Base-by-base conservation (phyloP, 2,113 vertebrate species). In the Chaetura pelagica region DNA sequence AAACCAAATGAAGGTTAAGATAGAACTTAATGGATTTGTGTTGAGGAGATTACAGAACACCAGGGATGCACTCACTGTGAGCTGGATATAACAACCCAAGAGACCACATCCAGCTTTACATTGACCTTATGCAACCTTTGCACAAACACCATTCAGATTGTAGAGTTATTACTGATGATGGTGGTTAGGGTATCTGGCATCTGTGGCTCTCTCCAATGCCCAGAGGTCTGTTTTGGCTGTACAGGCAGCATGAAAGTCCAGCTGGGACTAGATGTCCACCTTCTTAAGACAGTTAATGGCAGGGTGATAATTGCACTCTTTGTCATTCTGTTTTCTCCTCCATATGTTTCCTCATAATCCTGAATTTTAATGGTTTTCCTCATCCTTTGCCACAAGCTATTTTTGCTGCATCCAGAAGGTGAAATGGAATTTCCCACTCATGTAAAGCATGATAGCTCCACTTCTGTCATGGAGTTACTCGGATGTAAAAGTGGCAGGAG, bases 131-230 rank as follows among this genome's bases (percentile, higher is more conserved):
- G 23, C 76, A 73, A 54, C 30, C 18, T 92, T 66, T 44, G 4
- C 11, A 15, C n/a, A 95, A 94, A 74, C 12, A 32, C 10, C 22
- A 11, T 22, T 80, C 42, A 10, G 15, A 21, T 4, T 42, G 42
- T 8, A 71, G 51, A 61, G 20, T 20, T 23, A 15, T 30, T 6
- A 27, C 8, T 1, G 2, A n/a, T 5, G 34, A 48, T 0, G 0
- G 12, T 15, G 17, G 6, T 12, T 12, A 51, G 40, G 11, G 32
- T 18, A 9, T 30, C 38, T 3, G 22, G 29, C 1, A 1, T 32
- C 12, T 68, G 49, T 6, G 7, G 35, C 10, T 54, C 17, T 30
- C 38, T 55, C 8, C 4, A 0, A 7, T 17, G 34, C 30, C 10
- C 17, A 32, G 16, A 48, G 18, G 7, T 79, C 27, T 64, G 4